These are phyloP conservation scores for Thaumetopoea pityocampa DNA, from an alignment of 1,140 invertebrate species.

Conservation along the genomic window DNA sequence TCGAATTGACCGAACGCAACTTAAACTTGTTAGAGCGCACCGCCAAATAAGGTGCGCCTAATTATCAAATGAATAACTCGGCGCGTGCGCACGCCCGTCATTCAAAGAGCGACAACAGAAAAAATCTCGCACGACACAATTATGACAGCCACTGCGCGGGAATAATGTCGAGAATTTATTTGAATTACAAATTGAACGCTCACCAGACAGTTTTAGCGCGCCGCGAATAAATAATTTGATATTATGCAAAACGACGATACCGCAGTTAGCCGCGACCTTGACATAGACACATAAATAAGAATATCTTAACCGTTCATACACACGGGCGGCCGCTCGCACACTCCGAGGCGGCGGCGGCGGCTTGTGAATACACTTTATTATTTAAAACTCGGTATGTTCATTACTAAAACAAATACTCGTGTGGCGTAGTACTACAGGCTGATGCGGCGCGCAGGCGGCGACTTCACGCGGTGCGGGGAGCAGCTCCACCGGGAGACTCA, in stretches of 20 bases:
- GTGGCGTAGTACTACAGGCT: constrained; percentile 67
- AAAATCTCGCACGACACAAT: constrained; percentile 51
- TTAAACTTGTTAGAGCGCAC: no score
- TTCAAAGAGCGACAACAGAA: constrained; percentile 41
- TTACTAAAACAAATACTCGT: constrained; percentile 75
- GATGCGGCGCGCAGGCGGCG: constrained; percentile 32
- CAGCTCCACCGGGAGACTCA: background rate
- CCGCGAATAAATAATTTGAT: constrained; percentile 72
- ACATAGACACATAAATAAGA: constrained; percentile 71
- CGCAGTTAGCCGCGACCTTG: constrained; percentile 59
- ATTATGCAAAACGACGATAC: constrained; percentile 70
- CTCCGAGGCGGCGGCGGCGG: constrained; percentile 69
- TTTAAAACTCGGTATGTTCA: constrained; percentile 73
- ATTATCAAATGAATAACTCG: constrained; percentile 14
- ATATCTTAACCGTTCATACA: constrained; percentile 73
- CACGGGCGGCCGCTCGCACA: constrained; percentile 66
- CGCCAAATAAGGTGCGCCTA: no score
- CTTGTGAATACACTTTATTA: constrained; percentile 75
- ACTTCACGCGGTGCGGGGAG: background rate
- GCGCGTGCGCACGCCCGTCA: constrained; percentile 23
- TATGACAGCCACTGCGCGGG: constrained; percentile 39
- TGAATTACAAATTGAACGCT: constrained; percentile 71
- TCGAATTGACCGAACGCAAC: no score
- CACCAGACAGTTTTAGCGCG: constrained; percentile 65
- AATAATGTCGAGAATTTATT: constrained; percentile 64